Evolutionary conservation across 2,888 invertebrate species (phyloP), one percentile per base, ranked within the genome.

Genomic region (Harpagoxenus sublaevis): DNA sequence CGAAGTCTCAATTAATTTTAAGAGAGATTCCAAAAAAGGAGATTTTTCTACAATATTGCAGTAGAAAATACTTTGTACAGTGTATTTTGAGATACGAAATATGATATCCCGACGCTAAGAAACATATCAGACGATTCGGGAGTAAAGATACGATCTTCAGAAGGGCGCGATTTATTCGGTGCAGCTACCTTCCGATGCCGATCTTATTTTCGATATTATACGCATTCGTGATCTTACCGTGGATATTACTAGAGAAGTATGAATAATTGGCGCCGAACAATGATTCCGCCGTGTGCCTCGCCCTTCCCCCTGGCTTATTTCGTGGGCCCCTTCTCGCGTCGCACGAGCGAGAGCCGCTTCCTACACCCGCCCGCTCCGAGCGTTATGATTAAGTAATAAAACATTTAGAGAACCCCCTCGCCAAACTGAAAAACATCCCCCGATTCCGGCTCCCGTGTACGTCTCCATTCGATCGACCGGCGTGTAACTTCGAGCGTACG

Each of bases 341-440:
- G 83, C 74, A 84, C 86, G 79, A 71, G 57, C 70, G 70, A 79
- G 78, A 79, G 79, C 45, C 78, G 83, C 78, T 55, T 51, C 53
- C 62, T 35, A 77, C 83, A 81, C 86, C 88, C 90, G 84, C 89
- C 88, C 88, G 73, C 73, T 73, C 89, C 85, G 89, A 88, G 93
- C 93, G 92, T 94, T 94, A 94, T 94, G 94, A 95, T 95, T 95
- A 94, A 95, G 94, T 94, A 94, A 95, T 94, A 94, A 94, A 95
- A 94, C 94, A 94, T 94, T 94, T 92, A 94, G 79, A 81, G 91
- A 87, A 91, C 92, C 92, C 90, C 88, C 85, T 85, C 85, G 89
- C 91, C 88, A 88, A 90, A 92, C 89, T 92, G 91, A 93, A 94
- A 93, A 94, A 92, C 91, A 92, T 92, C 92, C 93, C 93, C 85